phyloP scores from a whole-genome alignment of 2,113 vertebrate species.

The Bubo blakistoni region DNA sequence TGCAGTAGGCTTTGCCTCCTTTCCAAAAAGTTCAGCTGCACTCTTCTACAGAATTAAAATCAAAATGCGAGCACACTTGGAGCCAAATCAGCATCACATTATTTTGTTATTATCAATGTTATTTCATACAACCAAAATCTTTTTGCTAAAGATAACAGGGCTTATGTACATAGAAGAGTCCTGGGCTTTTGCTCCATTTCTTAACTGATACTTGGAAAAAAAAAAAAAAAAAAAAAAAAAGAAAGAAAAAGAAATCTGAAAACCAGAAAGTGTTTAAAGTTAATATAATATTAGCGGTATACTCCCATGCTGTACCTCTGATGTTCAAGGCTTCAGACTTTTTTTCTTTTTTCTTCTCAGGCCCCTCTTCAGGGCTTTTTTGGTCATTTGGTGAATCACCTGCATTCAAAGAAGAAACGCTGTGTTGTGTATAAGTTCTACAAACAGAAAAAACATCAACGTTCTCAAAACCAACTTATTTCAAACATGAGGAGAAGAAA shows the following conservation, averaged over 20 bases:
- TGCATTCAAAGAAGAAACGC: conserved; percentile 86
- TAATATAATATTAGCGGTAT: neutral
- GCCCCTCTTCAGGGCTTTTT: conserved; percentile 53
- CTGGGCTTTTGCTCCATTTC: neutral
- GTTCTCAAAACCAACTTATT: conserved; percentile 68
- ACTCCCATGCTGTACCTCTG: conserved; percentile 71
- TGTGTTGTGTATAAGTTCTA: conserved; percentile 87
- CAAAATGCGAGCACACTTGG: neutral
- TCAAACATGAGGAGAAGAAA: neutral
- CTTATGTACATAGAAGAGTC: neutral
- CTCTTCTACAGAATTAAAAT: neutral
- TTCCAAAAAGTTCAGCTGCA: neutral
- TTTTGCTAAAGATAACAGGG: neutral
- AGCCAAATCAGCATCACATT: neutral
- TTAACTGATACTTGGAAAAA: neutral
- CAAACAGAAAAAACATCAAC: conserved; percentile 77
- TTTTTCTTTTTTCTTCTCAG: conserved; percentile 58
- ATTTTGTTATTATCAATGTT: neutral
- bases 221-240: neutral
- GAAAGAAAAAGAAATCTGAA: neutral
- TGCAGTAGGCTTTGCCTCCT: neutral
- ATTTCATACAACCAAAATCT: neutral
- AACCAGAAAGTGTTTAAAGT: neutral
- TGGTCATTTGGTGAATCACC: conserved; percentile 70
- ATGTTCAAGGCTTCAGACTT: conserved; percentile 82